Conservation (phyloP, 2,888 invertebrate species). For the Papilio elwesi region DNA sequence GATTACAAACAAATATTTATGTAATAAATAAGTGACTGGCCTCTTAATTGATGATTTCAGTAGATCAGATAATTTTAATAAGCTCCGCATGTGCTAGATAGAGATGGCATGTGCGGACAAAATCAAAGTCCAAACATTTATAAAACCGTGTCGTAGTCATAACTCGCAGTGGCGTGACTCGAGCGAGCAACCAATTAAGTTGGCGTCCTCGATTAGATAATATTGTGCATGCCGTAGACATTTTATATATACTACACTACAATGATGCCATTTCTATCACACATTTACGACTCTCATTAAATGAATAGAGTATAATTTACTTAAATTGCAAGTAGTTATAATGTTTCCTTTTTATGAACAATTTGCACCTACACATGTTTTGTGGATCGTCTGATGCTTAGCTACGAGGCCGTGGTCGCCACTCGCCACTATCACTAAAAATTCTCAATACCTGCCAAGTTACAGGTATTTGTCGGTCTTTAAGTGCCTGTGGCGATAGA, state of each 20-base stretch:
- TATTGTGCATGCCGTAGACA: conserved; percentile 47
- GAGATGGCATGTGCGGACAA: conserved; percentile 37
- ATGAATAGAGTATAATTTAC: background rate
- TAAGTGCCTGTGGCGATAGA: background rate
- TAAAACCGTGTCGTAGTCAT: conserved; percentile 64
- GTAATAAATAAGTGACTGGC: conserved; percentile 41
- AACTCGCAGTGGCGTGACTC: conserved; percentile 75
- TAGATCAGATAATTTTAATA: conserved; percentile 45
- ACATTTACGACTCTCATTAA: background rate
- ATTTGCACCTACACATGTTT: too few species aligned
- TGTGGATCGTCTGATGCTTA: too few species aligned
- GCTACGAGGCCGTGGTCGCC: too few species aligned
- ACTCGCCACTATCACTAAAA: background rate
- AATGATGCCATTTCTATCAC: background rate
- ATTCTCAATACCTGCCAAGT: background rate
- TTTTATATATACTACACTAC: conserved; percentile 9
- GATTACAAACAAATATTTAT: background rate
- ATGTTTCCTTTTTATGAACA: too few species aligned
- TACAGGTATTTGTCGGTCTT: conserved; percentile 2
- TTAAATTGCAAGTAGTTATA: background rate
- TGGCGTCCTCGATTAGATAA: conserved; percentile 70
- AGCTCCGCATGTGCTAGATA: conserved; percentile 38
- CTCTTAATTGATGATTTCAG: conserved; percentile 40
- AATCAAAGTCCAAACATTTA: conserved; percentile 64
- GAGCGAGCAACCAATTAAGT: conserved; percentile 71